Conservation (phyloP, 2,113 vertebrate genomes). For the Chaetorhynchus papuensis region DNA sequence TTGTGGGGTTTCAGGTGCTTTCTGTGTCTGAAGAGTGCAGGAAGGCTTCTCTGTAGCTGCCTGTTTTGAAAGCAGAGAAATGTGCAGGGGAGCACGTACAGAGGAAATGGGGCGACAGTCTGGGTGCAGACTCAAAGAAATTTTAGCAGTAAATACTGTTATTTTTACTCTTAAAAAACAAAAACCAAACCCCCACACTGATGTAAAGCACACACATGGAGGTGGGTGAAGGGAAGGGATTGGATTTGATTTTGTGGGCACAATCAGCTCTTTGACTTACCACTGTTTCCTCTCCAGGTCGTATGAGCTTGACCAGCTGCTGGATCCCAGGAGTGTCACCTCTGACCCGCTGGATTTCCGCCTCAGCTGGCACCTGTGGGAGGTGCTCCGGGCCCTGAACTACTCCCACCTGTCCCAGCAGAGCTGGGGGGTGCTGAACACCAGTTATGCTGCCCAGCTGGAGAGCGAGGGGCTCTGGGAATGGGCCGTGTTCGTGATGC, state of each 20-base stretch:
- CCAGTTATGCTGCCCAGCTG: slow-evolving; percentile 89
- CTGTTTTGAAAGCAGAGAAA: not conserved
- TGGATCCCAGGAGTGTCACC: slow-evolving; percentile 87
- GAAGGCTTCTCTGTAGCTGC: rapidly evolving
- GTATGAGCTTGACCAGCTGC: slow-evolving; percentile 86
- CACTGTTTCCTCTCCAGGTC: slow-evolving; percentile 62
- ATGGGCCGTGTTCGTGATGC: slow-evolving; percentile 86
- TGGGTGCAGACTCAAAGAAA: not conserved
- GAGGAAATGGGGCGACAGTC: not conserved
- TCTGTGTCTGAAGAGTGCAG: not conserved
- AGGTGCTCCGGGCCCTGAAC: slow-evolving; percentile 85
- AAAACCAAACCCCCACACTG: rapidly evolving
- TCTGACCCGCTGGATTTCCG: slow-evolving; percentile 86
- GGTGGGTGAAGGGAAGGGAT: not conserved
- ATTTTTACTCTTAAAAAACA: not conserved
- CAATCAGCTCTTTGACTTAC: rapidly evolving
- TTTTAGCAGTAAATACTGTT: not conserved
- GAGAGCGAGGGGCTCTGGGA: slow-evolving; percentile 91
- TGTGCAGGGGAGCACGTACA: rapidly evolving
- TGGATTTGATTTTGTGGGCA: rapidly evolving
- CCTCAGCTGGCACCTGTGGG: slow-evolving; percentile 96
- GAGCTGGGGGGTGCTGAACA: slow-evolving; percentile 81
- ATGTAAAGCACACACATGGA: rapidly evolving
- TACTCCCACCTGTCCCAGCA: slow-evolving; percentile 83
- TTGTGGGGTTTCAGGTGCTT: not conserved